These are phyloP conservation scores for Turritopsis dohrnii DNA, from an alignment of 30 jellyfish, hydroid and myxozoan species.

Conservation along the genomic window DNA sequence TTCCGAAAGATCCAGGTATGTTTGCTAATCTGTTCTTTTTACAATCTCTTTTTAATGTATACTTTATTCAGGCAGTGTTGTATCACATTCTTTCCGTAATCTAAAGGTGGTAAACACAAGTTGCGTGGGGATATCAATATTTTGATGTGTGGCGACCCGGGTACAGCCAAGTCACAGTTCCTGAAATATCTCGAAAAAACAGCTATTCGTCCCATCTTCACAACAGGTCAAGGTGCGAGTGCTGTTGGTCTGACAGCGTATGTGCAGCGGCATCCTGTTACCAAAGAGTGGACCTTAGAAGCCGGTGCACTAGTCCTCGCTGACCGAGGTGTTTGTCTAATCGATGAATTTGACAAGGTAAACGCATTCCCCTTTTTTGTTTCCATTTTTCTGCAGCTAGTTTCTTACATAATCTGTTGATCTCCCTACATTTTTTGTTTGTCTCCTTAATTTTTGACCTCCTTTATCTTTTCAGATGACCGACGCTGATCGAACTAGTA, in stretches of 20 bases:
- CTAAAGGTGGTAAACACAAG: constrained; percentile 83
- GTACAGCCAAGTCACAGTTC: constrained; percentile 99
- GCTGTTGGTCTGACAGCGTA: constrained; percentile 99
- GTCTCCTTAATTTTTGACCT: too few relatives aligned
- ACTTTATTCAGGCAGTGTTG: background rate
- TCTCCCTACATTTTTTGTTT: background rate
- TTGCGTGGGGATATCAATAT: constrained; percentile 90
- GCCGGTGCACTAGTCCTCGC: constrained; percentile 99
- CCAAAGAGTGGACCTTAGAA: constrained; percentile 98
- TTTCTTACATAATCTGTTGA: too few relatives aligned
- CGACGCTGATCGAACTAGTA: constrained; percentile 97
- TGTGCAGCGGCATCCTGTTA: constrained; percentile 90
- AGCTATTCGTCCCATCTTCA: constrained; percentile 92
- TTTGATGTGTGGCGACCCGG: constrained; percentile 95
- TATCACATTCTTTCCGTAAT: background rate
- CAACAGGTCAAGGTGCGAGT: constrained; percentile 99
- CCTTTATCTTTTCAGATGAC: constrained; percentile 72
- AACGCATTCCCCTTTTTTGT: background rate
- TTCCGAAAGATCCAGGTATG: constrained; percentile 94
- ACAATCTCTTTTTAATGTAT: background rate
- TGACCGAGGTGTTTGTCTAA: constrained; percentile 94
- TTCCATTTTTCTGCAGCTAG: background rate
- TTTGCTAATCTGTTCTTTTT: background rate
- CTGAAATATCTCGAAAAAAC: constrained; percentile 91
- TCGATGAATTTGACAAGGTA: constrained; percentile 97